Base-by-base conservation (phyloP, 2,113 vertebrate species). In the Xiphophorus couchianus region DNA sequence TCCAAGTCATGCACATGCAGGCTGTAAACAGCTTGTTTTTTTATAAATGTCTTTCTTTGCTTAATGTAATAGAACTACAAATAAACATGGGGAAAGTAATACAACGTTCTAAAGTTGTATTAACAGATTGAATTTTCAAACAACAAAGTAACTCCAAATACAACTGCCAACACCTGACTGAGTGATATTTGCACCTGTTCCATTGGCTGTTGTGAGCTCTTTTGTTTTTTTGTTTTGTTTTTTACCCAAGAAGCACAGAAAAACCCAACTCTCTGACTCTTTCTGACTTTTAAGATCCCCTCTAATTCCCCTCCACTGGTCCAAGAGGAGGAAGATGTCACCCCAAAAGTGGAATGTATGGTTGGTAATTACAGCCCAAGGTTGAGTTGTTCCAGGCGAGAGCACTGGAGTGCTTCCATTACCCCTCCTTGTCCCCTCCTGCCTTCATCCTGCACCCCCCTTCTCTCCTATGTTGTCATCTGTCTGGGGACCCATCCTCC, bases 331-430 rank as follows among this genome's bases (percentile, higher is more conserved):
- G 90, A 85, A 80, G 82, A 90, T 93, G 94, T 95, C 93, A 93
- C 80, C 88, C 90, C 89, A 91, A 95, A 95, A 95, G 94, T 95
- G 90, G 93, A 91, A 95, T 94, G 94, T 95, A 95, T 94, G 92
- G 93, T 92, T 92, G 82, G 93, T 94, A 94, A 94, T 95, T 95
- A 95, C 90, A 78, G 90, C 85, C 87, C 87, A 92, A 89, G 93
- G 86, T 90, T 89, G 90, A 90, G 86, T 77, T 90, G 93, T 94
- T 95, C 93, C 93, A 90, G 88, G 82, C 81, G 83, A 94, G 83
- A 88, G 87, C 88, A 84, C 90, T 88, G 85, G 74, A 92, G 88
- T 90, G 87, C 67, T 89, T 91, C 91, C 86, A 92, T 93, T 90
- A 90, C 82, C 83, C 85, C 87, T 84, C 80, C 80, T 80, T 83